These are phyloP conservation scores for Helostoma temminkii DNA, from an alignment of 2,797 vertebrate genomes.

Conservation along the genomic window DNA sequence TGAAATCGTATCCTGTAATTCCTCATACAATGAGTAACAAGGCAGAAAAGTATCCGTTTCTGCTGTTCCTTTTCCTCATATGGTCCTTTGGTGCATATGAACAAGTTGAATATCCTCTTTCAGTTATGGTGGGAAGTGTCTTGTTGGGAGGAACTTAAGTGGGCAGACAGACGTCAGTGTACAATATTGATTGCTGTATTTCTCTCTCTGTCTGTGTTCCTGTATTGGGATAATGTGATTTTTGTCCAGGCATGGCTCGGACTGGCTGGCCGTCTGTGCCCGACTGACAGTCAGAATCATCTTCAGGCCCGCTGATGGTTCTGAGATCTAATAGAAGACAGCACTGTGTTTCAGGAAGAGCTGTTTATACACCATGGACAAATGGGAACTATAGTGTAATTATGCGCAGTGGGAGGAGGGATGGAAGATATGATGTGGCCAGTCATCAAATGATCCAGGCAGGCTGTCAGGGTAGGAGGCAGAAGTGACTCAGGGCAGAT, in stretches of 20 bases:
- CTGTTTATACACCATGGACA: conserved; percentile 73
- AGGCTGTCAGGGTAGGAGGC: conserved; percentile 58
- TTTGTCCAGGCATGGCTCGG: conserved; percentile 72
- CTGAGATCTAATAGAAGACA: conserved; percentile 81
- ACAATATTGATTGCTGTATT: conserved; percentile 77
- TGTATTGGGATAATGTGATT: conserved; percentile 80
- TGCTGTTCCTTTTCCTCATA: conserved; percentile 21
- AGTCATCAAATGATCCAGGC: conserved; percentile 54
- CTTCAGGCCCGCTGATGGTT: conserved; percentile 73
- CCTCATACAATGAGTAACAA: conserved; percentile 31
- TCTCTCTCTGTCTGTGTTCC: conserved; percentile 76
- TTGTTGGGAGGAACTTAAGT: conserved; percentile 75
- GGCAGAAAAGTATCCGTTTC: conserved; percentile 29
- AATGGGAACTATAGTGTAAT: conserved; percentile 77
- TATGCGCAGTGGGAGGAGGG: conserved; percentile 25
- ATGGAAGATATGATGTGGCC: conserved; percentile 50
- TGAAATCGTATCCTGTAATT: conserved; percentile 48
- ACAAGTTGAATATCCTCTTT: conserved; percentile 69
- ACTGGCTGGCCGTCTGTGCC: conserved; percentile 65
- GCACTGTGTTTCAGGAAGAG: conserved; percentile 77
- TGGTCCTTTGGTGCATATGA: conserved; percentile 24
- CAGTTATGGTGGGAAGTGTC: conserved; percentile 70
- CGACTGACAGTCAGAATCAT: conserved; percentile 75
- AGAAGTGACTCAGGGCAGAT: conserved; percentile 76
- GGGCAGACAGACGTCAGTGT: conserved; percentile 77